Evolutionary conservation across 2,888 invertebrate species (phyloP), one percentile per base, ranked within the genome.

Genomic region (Candidula unifasciata): DNA sequence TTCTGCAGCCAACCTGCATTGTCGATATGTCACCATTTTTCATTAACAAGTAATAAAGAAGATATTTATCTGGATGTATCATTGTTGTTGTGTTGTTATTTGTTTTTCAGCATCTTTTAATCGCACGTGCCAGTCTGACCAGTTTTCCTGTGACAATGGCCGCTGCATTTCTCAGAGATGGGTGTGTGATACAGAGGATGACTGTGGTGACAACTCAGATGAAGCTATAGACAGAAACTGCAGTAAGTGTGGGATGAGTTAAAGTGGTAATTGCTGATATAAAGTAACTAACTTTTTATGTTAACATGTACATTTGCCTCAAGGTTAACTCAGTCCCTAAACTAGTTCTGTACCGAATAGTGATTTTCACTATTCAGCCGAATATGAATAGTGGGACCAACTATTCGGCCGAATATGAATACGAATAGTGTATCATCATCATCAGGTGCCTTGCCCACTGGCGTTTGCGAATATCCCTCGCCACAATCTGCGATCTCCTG

Each of bases 101-200:
- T 66, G 3, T 3, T n/a, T 68, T 73, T 27, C 87, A 91, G 90
- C 83, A n/a, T 78, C 81, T 21, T 86, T 86, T 35, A 91, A 91
- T 78, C 82, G 88, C n/a, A 90, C 91, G 6, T 93, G 93, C 83
- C 88, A 86, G 35, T 97, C 97, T 13, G 89, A 88, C 88, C 95
- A 92, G 88, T 93, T 93, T 87, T 89, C 89, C 13, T 93, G 93
- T 88, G 86, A 84, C 77, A 93, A 92, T 84, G 91, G 91, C 0
- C 88, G 89, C n/a, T 93, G 93, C 87, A 90, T 93, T n/a, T 87
- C 90, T 8, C 83, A 87, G n/a, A 64, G 87, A 6, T 93, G 90
- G 92, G 93, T 95, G 16, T 99, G 99, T 93, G 99, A 99, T 91
- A 98, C 98, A 0, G 99, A 99, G 94, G 98, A 99, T 0, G 99